Evolutionary conservation across 2,888 invertebrate species (phyloP).

Genomic region (Amorpha juglandis): DNA sequence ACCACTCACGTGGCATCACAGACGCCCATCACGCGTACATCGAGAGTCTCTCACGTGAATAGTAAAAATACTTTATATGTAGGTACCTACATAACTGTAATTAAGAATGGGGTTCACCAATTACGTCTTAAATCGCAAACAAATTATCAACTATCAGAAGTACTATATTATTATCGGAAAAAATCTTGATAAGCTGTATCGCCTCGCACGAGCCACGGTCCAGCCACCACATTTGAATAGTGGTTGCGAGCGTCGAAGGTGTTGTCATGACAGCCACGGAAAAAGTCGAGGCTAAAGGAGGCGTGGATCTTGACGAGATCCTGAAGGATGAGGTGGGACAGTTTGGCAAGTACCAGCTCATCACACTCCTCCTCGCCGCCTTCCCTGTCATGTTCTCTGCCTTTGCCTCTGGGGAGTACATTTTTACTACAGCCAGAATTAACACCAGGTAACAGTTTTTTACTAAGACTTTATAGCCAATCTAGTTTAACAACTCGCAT

Average conservation of each 20-base stretch:
- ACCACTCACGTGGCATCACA: too few species aligned
- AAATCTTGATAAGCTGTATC: constrained; percentile 2
- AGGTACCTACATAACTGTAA: background rate
- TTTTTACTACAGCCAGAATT: constrained; percentile 75
- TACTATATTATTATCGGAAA: background rate
- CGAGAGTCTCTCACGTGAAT: too few species aligned
- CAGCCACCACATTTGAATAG: background rate
- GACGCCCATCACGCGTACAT: too few species aligned
- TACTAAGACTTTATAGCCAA: background rate
- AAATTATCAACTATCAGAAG: background rate
- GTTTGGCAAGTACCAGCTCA: constrained; percentile 71
- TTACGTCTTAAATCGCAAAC: background rate
- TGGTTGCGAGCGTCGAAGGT: constrained; percentile 27
- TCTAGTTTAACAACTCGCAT: too few species aligned
- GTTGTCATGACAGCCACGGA: constrained; percentile 49
- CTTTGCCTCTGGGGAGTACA: constrained; percentile 74
- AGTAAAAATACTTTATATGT: too few species aligned
- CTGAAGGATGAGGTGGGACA: constrained; percentile 71
- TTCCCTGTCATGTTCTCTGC: constrained; percentile 75
- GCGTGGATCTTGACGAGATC: constrained; percentile 68
- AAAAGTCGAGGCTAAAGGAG: constrained; percentile 45
- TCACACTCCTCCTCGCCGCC: constrained; percentile 64
- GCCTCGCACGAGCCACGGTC: background rate
- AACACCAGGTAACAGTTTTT: constrained; percentile 59
- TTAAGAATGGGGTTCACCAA: background rate